Conservation (phyloP, 2,797 vertebrate species). For the Holocentrus rufus region DNA sequence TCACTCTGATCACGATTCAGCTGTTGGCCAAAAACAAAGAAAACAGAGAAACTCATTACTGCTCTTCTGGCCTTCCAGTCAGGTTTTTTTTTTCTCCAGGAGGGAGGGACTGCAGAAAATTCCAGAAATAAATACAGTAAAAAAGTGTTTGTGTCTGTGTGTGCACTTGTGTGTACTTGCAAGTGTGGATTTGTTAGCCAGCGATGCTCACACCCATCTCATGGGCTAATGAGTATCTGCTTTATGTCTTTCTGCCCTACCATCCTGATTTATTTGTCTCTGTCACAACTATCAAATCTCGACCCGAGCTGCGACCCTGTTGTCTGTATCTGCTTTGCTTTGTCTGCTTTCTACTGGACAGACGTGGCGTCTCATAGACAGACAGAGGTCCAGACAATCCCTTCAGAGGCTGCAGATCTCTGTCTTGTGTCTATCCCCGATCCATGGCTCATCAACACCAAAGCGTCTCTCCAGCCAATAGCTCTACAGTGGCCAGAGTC, state of each 20-base stretch:
- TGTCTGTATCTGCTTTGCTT: slow-evolving; percentile 47
- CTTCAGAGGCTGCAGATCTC: slow-evolving; percentile 48
- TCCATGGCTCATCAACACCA: slow-evolving; percentile 41
- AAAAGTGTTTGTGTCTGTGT: slow-evolving; percentile 1
- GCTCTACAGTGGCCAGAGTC: slow-evolving; percentile 23
- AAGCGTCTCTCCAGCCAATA: slow-evolving; percentile 33
- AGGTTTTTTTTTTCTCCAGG: slow-evolving; percentile 32
- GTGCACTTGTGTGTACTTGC: background rate
- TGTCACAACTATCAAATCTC: slow-evolving; percentile 51
- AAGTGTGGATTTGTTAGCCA: slow-evolving; percentile 27
- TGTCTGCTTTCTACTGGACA: slow-evolving; percentile 43
- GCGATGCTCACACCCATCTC: slow-evolving; percentile 22
- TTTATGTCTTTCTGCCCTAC: background rate
- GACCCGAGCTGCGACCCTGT: slow-evolving; percentile 42
- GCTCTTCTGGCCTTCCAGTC: slow-evolving; percentile 62
- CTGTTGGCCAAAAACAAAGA: slow-evolving; percentile 74
- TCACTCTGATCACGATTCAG: slow-evolving; percentile 70
- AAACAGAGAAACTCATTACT: slow-evolving; percentile 73
- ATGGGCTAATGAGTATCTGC: background rate
- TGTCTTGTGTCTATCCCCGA: slow-evolving; percentile 26
- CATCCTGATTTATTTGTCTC: slow-evolving; percentile 41
- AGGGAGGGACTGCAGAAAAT: slow-evolving; percentile 34
- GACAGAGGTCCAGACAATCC: slow-evolving; percentile 55
- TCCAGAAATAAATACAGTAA: slow-evolving; percentile 44
- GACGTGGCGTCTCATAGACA: slow-evolving; percentile 42